Percentiles rank a stretch among this genome's conserved stretches.
Evolutionary conservation across 2,797 vertebrate genomes (phyloP).

Genomic region (Labroides dimidiatus): DNA sequence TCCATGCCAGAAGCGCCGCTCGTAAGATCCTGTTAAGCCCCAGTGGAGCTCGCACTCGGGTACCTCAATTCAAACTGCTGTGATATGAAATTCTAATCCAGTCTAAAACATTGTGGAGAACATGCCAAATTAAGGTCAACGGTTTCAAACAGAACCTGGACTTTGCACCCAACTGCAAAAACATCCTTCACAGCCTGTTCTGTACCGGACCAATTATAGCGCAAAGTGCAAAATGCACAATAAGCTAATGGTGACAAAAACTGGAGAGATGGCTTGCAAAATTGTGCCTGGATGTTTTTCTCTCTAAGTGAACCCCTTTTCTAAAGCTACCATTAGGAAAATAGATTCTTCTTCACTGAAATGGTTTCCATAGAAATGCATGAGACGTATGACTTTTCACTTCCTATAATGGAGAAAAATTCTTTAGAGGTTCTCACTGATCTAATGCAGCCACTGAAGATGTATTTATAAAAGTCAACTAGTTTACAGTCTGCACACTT

Average conservation of each 20-base stretch:
- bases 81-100: conserved; percentile 66
- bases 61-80: conserved; percentile 62
- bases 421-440: neutral
- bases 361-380: conserved; percentile 20
- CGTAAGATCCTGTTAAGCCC: conserved; percentile 65
- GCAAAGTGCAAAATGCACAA: conserved; percentile 62
- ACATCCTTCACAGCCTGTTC: conserved; percentile 49
- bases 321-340: conserved; percentile 41
- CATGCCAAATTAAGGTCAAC: conserved; percentile 54
- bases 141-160: conserved; percentile 27
- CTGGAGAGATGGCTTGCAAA: conserved; percentile 34
- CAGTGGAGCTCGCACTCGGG: conserved; percentile 41
- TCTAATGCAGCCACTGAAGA: conserved; percentile 1
- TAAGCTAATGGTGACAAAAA: conserved; percentile 38
- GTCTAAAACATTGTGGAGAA: conserved; percentile 45
- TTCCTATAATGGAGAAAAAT: neutral
- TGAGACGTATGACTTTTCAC: conserved; percentile 1
- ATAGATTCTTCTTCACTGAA: conserved; percentile 36
- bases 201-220: conserved; percentile 68
- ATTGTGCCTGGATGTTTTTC: conserved; percentile 46
- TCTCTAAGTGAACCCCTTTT: conserved; percentile 1
- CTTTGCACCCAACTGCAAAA: conserved; percentile 30
- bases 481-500: neutral
- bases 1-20: conserved; percentile 53
- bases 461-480: neutral